A percentile compares a stretch with the other conserved stretches of the same genome.
phyloP scores from a whole-genome alignment of 2,113 vertebrate species.

The Atlantisia rogersi region DNA sequence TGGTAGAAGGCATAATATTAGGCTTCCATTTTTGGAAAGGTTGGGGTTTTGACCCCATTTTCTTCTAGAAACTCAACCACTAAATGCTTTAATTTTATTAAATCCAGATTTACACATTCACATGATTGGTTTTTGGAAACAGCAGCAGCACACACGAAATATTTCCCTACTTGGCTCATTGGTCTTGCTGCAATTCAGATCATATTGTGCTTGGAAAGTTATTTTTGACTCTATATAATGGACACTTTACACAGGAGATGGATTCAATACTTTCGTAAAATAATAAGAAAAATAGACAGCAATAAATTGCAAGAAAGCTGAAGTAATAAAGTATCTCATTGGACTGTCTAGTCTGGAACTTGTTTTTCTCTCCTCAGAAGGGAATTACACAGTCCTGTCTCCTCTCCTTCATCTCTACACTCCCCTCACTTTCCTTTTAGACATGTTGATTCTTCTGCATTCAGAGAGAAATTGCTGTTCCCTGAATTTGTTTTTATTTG shows the following conservation, averaged over 20 bases:
- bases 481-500: constrained; percentile 37
- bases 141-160: not conserved
- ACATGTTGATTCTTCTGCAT: not conserved
- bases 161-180: not conserved
- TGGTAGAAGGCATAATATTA: not conserved
- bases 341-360: not conserved
- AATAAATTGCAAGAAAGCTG: constrained; percentile 11
- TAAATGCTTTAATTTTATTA: not conserved
- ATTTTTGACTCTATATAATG: not conserved
- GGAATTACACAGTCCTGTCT: not conserved
- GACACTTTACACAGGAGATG: not conserved
- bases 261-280: not conserved
- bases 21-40: not conserved
- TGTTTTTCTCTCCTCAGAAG: not conserved
- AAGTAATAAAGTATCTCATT: not conserved
- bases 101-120: not conserved
- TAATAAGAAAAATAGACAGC: not conserved
- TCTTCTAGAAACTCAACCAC: not conserved
- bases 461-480: not conserved
- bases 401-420: not conserved
- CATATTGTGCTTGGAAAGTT: not conserved
- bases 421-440: not conserved
- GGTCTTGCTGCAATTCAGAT: not conserved
- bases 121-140: not conserved
- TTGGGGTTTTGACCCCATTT: not conserved